Evolutionary conservation across 2,888 invertebrate genomes (phyloP), one percentile per base, ranked within the genome.

Genomic region (Orthosia incerta): DNA sequence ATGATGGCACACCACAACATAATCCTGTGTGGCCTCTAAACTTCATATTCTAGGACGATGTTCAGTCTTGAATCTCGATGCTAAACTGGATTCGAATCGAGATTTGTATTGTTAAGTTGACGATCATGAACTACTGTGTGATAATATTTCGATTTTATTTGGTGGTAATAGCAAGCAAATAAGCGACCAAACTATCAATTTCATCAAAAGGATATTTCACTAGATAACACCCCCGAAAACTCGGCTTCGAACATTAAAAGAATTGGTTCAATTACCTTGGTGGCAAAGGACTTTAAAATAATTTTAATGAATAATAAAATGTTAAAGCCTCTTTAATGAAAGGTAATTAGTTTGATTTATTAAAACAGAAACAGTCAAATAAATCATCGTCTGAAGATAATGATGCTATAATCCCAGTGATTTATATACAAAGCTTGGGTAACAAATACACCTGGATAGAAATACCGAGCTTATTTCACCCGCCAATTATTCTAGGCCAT

Each of bases 401-500:
- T 67, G 39, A 74, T 26, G 15, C 50, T 56, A 0, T 50, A 51
- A 26, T 50, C 48, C 23, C n/a, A 61, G n/a, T 9, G 12, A 48
- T 72, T 72, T 62, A 31, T 61, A 72, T 48, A 53, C 62, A 72
- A 62, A 55, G 31, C 23, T 7, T 62, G 23, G 31, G 16, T 48
- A 15, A n/a, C 9, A 46, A 61, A 73, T 50, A 50, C 45, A 45
- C 20, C n/a, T 20, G 18, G 11, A 12, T 31, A 46, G 9, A 74
- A 61, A 15, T n/a, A 23, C 4, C 4, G 23, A 20, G 53, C 46
- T 72, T 20, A 13, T 20, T 57, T 12, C 15, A 23, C 16, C 16
- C 18, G 20, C 11, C 26, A 18, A 51, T 23, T 15, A 23, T 55
- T 55, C 2, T 15, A 51, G n/a, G 16, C 12, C 20, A n/a, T 12